These are phyloP conservation scores for Tamias sibiricus DNA, from an alignment of 2,113 vertebrate genomes.

Conservation along the genomic window DNA sequence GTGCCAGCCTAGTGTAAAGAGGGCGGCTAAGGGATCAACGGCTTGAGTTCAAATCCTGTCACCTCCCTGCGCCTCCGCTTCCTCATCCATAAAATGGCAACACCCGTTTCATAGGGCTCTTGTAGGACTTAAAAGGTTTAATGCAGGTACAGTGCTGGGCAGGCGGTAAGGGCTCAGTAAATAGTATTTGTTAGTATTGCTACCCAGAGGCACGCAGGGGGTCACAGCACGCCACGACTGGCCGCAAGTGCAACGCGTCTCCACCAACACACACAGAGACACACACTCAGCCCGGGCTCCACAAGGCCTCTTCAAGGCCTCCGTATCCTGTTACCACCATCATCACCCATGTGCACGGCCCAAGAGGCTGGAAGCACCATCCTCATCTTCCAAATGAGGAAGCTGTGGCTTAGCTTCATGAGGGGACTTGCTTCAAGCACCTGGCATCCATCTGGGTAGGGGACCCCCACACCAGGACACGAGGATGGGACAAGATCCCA, in stretches of 20 bases:
- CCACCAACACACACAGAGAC: neutral
- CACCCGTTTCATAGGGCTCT: neutral
- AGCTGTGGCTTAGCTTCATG: neutral
- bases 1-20: no score
- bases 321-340: no score
- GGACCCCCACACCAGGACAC: neutral
- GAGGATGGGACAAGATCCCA: neutral
- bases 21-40: neutral
- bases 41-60: neutral
- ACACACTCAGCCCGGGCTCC: neutral
- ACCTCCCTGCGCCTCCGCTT: neutral
- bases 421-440: neutral
- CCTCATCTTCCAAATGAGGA: neutral
- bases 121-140: neutral
- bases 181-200: neutral
- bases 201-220: neutral
- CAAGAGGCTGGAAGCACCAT: neutral
- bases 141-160: neutral
- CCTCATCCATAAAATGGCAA: neutral
- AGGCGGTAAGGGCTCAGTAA: neutral
- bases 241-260: rapidly evolving
- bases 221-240: neutral
- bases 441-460: neutral
- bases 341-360: neutral
- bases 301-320: neutral